Evolutionary conservation across 2,888 invertebrate species (phyloP).

Genomic region (Clunio marinus): DNA sequence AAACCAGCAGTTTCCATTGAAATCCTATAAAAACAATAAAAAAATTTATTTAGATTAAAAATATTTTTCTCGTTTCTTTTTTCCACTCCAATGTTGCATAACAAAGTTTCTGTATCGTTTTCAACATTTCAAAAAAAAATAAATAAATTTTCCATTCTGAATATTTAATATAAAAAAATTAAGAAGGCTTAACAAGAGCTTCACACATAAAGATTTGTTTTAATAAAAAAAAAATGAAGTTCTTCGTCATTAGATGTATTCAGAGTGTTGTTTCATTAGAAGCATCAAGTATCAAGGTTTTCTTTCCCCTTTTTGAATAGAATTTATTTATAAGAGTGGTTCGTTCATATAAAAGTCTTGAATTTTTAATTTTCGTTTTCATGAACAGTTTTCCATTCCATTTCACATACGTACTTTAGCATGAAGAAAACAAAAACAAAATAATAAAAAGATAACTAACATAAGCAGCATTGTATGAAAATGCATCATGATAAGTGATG

Average conservation of each 20-base stretch:
- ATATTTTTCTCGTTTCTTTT: conserved; percentile 2
- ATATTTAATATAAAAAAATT: too few species aligned
- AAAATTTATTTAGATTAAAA: conserved; percentile 14
- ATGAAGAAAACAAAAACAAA: too few species aligned
- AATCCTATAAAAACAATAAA: conserved; percentile 65
- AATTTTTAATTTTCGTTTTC: conserved; percentile 29
- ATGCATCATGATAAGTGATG: conserved; percentile 38
- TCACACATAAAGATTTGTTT: too few species aligned
- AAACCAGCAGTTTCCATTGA: conserved; percentile 91
- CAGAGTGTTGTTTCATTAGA: too few species aligned
- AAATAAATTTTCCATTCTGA: not conserved
- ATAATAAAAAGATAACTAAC: too few species aligned
- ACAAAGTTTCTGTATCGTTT: conserved; percentile 10
- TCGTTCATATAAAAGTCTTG: conserved; percentile 30
- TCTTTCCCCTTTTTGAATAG: too few species aligned
- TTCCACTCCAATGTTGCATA: not conserved
- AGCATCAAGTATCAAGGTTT: too few species aligned
- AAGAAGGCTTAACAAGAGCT: too few species aligned
- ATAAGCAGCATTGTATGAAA: conserved; percentile 20
- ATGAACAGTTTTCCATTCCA: not conserved
- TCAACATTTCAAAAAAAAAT: not conserved
- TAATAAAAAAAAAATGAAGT: too few species aligned
- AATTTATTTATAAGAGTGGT: not conserved
- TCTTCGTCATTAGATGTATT: too few species aligned
- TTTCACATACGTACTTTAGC: too few species aligned